Evolutionary conservation across 1,140 invertebrate species (phyloP), one percentile per base, ranked within the genome.

Genomic region (Aphis craccivora): DNA sequence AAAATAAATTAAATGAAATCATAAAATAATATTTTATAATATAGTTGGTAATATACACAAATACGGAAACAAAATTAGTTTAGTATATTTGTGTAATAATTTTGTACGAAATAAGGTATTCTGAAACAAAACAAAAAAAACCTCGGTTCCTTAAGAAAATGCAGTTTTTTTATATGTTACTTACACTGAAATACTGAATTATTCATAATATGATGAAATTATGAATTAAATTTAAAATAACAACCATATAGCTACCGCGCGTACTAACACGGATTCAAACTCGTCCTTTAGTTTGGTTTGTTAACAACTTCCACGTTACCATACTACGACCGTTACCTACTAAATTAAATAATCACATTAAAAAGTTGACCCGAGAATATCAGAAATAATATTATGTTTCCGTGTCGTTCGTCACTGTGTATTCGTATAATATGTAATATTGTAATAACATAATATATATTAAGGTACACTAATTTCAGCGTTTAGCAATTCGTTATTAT

Each of bases 161-260:
- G 20, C 40, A 20, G 11, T 25, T 25, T 84, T 8, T 84, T 11
- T 43, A 86, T 20, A 86, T 11, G 84, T 86, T 86, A 30, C 84
- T 45, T n/a, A 48, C 23, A n/a, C 9, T 30, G 22, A 45, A 30
- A 30, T 8, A 43, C 45, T 86, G 84, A 86, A 86, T 86, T 86
- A 86, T 86, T 86, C 84, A 86, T 86, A 18, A 76, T 76, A 76
- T 14, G 30, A n/a, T n/a, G 60, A 76, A 76, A 76, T 14, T 25
- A 86, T 40, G 40, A 86, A 45, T 86, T 45, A 43, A 86, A 86
- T 86, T 86, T 86, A 86, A 45, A 86, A n/a, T 86, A 86, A 86
- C 25, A 48, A 86, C 30, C 30, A 6, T 37, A 37, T 37, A 81
- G 4, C 0, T 20, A 81, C 35, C 76, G 3, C 76, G 6, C 40